Percentiles rank a stretch among this genome's conserved stretches.
These are phyloP conservation scores for Trochalopteron elliotii DNA, from an alignment of 2,113 vertebrate species.

Conservation along the genomic window DNA sequence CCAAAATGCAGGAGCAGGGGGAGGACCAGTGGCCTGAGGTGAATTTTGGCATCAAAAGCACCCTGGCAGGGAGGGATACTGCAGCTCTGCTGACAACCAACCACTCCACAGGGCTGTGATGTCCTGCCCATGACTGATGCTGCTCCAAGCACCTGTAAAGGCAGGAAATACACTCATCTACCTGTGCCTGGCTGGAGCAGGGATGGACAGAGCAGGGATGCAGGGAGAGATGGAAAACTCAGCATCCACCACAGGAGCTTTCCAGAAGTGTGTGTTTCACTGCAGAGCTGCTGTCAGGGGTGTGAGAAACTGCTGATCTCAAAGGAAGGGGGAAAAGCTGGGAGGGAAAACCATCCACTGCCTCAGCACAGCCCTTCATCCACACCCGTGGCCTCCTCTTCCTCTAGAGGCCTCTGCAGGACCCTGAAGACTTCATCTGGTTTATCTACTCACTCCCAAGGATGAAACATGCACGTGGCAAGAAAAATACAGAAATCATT, in stretches of 20 bases:
- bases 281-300: background rate
- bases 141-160: background rate
- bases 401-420: background rate
- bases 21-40: background rate
- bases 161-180: background rate
- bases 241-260: background rate
- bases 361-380: background rate
- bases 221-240: background rate
- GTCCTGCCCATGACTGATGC: background rate
- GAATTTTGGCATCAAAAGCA: background rate
- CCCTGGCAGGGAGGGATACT: background rate
- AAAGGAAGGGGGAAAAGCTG: background rate
- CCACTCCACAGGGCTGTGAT: rapidly evolving
- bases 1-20: background rate
- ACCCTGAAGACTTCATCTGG: background rate
- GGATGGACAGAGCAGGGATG: background rate
- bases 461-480: rapidly evolving
- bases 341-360: background rate
- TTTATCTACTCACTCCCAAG: rapidly evolving
- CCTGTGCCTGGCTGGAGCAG: rapidly evolving
- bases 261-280: background rate
- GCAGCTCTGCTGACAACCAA: background rate
- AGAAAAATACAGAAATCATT: background rate
- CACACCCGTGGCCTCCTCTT: rapidly evolving
- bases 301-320: background rate